Conservation (phyloP, 2,797 vertebrate genomes). For the Paedocypris micromegethes region DNA sequence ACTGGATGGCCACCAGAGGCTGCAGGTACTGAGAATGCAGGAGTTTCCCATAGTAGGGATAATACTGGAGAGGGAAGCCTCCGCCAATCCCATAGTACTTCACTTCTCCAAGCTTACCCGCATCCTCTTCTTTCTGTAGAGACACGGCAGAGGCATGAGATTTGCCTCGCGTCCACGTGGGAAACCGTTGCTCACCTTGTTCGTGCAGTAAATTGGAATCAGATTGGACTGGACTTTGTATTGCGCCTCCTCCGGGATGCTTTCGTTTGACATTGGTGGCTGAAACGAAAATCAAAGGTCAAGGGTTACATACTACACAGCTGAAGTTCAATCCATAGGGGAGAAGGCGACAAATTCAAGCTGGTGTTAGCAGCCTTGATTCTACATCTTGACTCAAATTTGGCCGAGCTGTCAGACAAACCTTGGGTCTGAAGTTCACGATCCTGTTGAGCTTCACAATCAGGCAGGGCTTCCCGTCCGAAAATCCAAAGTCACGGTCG, state of each 20-base stretch:
- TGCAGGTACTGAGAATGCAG: slow-evolving; percentile 88
- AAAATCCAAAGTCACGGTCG: slow-evolving; percentile 76
- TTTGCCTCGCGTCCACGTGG: too few relatives aligned
- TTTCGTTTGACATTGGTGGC: slow-evolving; percentile 74
- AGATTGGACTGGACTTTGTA: slow-evolving; percentile 71
- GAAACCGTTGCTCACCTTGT: slow-evolving; percentile 71
- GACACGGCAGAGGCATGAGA: not conserved
- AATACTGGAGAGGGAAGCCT: slow-evolving; percentile 92
- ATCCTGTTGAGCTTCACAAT: slow-evolving; percentile 92
- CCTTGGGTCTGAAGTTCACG: slow-evolving; percentile 84
- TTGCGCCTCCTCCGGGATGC: slow-evolving; percentile 66
- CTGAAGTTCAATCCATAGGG: not conserved
- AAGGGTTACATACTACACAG: not conserved
- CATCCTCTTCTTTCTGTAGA: slow-evolving; percentile 81
- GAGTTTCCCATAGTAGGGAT: slow-evolving; percentile 91
- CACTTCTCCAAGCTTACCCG: slow-evolving; percentile 71
- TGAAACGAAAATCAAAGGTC: slow-evolving; percentile 48
- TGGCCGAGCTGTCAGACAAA: slow-evolving; percentile 46
- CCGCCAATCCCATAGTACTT: slow-evolving; percentile 77
- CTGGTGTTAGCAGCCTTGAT: too few relatives aligned
- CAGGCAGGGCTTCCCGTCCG: slow-evolving; percentile 82
- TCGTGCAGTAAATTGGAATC: slow-evolving; percentile 79
- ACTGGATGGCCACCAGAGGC: slow-evolving; percentile 89
- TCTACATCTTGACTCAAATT: too few relatives aligned
- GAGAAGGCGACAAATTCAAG: not conserved